Base-by-base conservation (phyloP, 2,888 invertebrate genomes). In the Odontomyia ornata region DNA sequence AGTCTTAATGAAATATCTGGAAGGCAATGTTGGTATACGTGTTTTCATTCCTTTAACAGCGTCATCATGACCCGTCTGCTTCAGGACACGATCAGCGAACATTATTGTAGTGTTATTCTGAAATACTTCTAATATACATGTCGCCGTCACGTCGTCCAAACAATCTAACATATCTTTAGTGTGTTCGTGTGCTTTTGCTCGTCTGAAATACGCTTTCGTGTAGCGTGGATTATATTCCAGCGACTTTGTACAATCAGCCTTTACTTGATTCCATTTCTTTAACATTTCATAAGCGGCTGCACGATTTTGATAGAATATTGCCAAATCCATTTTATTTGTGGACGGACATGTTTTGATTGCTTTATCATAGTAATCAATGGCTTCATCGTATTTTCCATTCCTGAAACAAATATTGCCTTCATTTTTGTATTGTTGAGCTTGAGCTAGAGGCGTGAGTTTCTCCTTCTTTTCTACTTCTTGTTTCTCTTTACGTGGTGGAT, bases 251-350 rank as follows among this genome's bases (percentile, higher is more conserved):
- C 97, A 97, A 85, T 98, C 97, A 80, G 92, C 91, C 83, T 95
- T 93, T 0, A 97, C 96, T 80, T 93, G 90, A 79, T 91, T 91
- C 90, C 93, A 95, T 87, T 95, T 93, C 86, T 93, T 92, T 83
- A 97, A 88, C 86, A 96, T 95, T 86, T 98, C 98, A 86, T 96
- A 95, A 60, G 97, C 95, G 18, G 98, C 98, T 13, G 98, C 98
- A 82, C 97, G 91, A 85, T 98, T 98, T 86, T 98, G 98, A 86
- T 96, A 97, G 87, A 95, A 97, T 18, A 95, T 97, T 0, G 98
- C 93, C 76, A 97, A 87, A 81, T 95, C 95, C 0, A 90, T 89
- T 28, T 89, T 89, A 81, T 93, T 91, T 76, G 93, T 90, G 79
- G 89, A 87, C 0, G 95, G 94, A 83, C 97, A 97, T 43, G 93